Conservation (phyloP, 2,888 invertebrate species). For the Cancer borealis region DNA sequence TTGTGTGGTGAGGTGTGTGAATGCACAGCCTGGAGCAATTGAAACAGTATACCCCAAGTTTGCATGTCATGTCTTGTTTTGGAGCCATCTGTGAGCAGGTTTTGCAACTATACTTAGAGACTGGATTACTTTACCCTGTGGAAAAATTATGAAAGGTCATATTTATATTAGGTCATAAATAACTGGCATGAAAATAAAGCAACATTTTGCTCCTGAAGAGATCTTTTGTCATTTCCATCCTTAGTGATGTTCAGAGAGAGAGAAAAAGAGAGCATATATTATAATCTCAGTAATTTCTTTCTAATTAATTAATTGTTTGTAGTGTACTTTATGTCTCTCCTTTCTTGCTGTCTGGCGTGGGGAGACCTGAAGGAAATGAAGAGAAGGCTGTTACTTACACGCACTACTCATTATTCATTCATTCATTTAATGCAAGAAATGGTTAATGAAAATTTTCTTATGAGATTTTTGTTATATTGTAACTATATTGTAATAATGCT, state of each 20-base stretch:
- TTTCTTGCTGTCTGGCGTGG: background rate
- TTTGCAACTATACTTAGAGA: conserved; percentile 45
- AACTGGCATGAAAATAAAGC: conserved; percentile 56
- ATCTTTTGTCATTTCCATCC: conserved; percentile 31
- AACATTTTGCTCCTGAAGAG: conserved; percentile 44
- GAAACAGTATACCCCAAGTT: conserved; percentile 43
- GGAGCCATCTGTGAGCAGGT: conserved; percentile 26
- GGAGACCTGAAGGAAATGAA: no score
- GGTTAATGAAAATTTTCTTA: background rate
- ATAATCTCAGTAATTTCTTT: background rate
- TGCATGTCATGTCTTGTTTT: conserved; percentile 36
- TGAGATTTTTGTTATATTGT: no score
- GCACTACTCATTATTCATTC: background rate
- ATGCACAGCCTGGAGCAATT: conserved; percentile 25
- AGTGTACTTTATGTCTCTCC: background rate
- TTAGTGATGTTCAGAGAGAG: conserved; percentile 36
- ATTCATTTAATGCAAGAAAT: background rate
- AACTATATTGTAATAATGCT: background rate
- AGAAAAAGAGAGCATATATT: background rate
- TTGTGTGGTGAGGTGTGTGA: conserved; percentile 52
- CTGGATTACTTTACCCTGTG: conserved; percentile 12
- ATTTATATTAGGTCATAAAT: conserved; percentile 55
- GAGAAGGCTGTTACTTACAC: background rate
- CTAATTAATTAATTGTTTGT: background rate
- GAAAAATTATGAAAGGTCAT: conserved; percentile 43